Conservation (phyloP, 2,797 vertebrate species). For the Geotrypetes seraphini region DNA sequence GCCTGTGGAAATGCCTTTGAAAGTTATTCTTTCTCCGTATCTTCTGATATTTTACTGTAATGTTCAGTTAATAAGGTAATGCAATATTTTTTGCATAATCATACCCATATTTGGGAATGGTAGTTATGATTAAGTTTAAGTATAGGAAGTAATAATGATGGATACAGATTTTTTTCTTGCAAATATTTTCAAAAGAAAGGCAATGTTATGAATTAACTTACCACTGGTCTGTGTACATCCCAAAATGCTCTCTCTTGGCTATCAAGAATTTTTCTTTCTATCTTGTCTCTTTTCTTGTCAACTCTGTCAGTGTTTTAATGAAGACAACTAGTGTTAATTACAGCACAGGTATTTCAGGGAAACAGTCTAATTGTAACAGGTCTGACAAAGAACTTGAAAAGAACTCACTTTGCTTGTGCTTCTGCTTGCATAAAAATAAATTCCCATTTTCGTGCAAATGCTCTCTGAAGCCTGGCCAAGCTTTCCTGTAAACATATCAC, state of each 20-base stretch:
- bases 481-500: slow-evolving; percentile 74
- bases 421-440: slow-evolving; percentile 99
- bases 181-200: background rate
- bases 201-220: slow-evolving; percentile 40
- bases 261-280: slow-evolving; percentile 95
- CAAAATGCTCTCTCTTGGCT: slow-evolving; percentile 96
- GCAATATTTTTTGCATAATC: too few species aligned
- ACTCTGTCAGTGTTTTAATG: slow-evolving; percentile 55
- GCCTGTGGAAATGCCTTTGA: too few species aligned
- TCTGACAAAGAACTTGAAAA: slow-evolving; percentile 7
- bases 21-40: too few species aligned
- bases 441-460: slow-evolving; percentile 95
- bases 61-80: too few species aligned
- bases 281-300: slow-evolving; percentile 96
- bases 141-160: background rate
- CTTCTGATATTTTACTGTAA: too few species aligned
- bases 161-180: too few species aligned
- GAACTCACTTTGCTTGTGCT: slow-evolving; percentile 95
- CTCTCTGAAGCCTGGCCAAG: slow-evolving; percentile 91
- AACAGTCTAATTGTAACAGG: background rate
- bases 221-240: slow-evolving; percentile 95
- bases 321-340: slow-evolving; percentile 7
- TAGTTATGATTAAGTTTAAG: too few species aligned
- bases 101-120: too few species aligned
- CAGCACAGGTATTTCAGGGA: background rate